phyloP scores from a whole-genome alignment of 2,888 invertebrate genomes.

The Teleogryllus oceanicus region DNA sequence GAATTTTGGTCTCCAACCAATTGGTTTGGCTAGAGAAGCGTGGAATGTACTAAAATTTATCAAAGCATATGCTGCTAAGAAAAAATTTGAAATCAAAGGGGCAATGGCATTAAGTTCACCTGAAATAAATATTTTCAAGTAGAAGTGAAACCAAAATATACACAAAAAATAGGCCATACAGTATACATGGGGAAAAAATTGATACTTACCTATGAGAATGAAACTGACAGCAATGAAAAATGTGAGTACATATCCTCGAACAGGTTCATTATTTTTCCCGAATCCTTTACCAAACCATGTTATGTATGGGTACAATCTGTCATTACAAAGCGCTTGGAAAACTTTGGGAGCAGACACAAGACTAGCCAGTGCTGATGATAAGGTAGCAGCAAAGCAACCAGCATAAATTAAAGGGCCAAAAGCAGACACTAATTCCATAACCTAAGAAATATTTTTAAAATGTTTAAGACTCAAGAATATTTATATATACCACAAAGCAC shows the following conservation, averaged over 20 bases:
- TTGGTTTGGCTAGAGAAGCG: constrained; percentile 81
- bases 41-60: constrained; percentile 95
- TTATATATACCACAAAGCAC: neutral
- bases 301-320: constrained; percentile 88
- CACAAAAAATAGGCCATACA: neutral
- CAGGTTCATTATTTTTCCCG: constrained; percentile 76
- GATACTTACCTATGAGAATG: constrained; percentile 73
- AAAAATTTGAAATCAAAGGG: constrained; percentile 90
- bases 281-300: constrained; percentile 85
- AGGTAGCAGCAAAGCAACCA: constrained; percentile 94
- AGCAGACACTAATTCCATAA: constrained; percentile 75
- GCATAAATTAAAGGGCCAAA: constrained; percentile 93
- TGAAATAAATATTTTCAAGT: constrained; percentile 45
- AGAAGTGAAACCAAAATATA: neutral
- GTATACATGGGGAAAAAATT: neutral
- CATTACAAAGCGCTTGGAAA: constrained; percentile 90
- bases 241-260: constrained; percentile 88
- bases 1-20: constrained; percentile 86
- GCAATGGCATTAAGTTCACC: constrained; percentile 86
- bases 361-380: constrained; percentile 93
- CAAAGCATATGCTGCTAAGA: constrained; percentile 86
- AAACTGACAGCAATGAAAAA: constrained; percentile 84
- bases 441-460: constrained; percentile 51
- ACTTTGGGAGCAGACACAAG: constrained; percentile 94
- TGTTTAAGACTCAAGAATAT: neutral